Percentiles rank a stretch among this genome's conserved stretches.
phyloP scores from a whole-genome alignment of 2,888 invertebrate species.

The Drosophila cyrtoloma region DNA sequence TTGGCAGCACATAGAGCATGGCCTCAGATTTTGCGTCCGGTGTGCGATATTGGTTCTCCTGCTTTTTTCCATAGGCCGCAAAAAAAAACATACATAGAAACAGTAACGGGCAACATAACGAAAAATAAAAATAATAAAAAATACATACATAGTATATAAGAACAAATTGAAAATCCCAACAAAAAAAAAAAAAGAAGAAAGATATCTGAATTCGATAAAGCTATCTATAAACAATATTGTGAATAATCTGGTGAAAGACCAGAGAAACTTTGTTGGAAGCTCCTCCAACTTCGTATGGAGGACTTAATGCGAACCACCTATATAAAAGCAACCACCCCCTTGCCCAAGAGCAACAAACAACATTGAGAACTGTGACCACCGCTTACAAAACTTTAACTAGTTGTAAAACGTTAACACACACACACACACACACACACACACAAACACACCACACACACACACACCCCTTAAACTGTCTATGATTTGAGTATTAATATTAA shows the following conservation, averaged over 20 bases:
- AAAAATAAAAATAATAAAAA: not conserved
- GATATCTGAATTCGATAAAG: conserved; percentile 20
- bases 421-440: conserved; percentile 16
- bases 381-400: conserved; percentile 55
- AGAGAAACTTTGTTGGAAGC: conserved; percentile 21
- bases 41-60: conserved; percentile 85
- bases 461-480: conserved; percentile 48
- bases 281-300: conserved; percentile 24
- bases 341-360: conserved; percentile 47
- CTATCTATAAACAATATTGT: conserved; percentile 19
- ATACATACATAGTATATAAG: conserved; percentile 6
- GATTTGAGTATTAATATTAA: conserved; percentile 23
- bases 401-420: conserved; percentile 21
- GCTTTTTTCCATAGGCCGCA: conserved; percentile 80
- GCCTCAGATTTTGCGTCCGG: conserved; percentile 85
- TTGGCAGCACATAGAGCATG: conserved; percentile 80
- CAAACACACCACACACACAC: conserved; percentile 13
- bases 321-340: conserved; percentile 33
- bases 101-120: conserved; percentile 15
- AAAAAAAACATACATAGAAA: conserved; percentile 15
- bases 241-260: conserved; percentile 27
- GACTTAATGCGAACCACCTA: conserved; percentile 29
- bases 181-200: not conserved
- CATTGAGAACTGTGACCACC: conserved; percentile 63
- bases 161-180: conserved; percentile 3